phyloP scores from a whole-genome alignment of 2,888 invertebrate species.

The Acleris emargana region DNA sequence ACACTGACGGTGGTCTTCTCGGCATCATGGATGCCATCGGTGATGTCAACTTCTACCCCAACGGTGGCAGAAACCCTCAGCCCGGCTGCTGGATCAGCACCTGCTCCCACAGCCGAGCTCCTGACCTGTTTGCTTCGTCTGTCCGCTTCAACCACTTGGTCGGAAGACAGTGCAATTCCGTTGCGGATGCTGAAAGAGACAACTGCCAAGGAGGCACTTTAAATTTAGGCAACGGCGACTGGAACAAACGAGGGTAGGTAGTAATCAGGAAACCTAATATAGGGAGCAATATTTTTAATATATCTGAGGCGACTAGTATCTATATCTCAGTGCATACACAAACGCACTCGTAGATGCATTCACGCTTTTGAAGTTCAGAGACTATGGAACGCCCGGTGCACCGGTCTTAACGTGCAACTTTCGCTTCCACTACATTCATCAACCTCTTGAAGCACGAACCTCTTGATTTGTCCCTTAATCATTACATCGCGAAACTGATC shows the following conservation, averaged over 20 bases:
- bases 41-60: slow-evolving; percentile 44
- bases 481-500: no score
- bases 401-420: no score
- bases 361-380: no score
- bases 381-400: no score
- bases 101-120: slow-evolving; percentile 45
- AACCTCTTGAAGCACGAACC: no score
- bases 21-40: slow-evolving; percentile 43
- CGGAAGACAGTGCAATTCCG: slow-evolving; percentile 38
- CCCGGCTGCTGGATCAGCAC: slow-evolving; percentile 43
- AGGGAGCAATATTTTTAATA: not conserved
- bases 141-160: slow-evolving; percentile 39
- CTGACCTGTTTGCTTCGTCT: slow-evolving; percentile 41
- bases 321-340: no score
- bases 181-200: slow-evolving; percentile 33
- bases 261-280: not conserved
- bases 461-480: no score
- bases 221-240: slow-evolving; percentile 34
- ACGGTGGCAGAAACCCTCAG: slow-evolving; percentile 42
- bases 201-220: slow-evolving; percentile 29
- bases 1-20: slow-evolving; percentile 43
- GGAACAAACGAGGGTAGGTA: slow-evolving; percentile 36
- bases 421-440: no score
- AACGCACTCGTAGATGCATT: no score
- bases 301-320: not conserved